A percentile compares a stretch with the other conserved stretches of the same genome.
phyloP scores from a whole-genome alignment of 2,113 vertebrate genomes.

The Mormyrus iriodes region DNA sequence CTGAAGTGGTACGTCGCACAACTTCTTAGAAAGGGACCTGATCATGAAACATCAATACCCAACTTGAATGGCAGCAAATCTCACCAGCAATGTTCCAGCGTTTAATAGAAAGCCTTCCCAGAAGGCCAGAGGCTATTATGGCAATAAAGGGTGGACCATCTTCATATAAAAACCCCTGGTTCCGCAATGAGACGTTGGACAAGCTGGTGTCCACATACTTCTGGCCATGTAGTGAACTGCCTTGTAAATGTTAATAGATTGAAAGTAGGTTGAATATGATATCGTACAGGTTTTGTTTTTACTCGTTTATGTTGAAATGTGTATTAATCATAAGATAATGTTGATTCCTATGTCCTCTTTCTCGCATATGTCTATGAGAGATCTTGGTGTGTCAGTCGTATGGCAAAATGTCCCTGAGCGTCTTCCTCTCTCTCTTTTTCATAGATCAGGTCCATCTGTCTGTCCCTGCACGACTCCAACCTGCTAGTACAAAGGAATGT shows the following conservation, averaged over 20 bases:
- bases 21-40: too few relatives aligned
- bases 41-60: not conserved
- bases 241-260: not conserved
- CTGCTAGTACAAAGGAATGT: conserved; percentile 91
- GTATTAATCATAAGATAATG: not conserved
- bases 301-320: not conserved
- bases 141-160: not conserved
- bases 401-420: not conserved
- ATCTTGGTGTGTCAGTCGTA: not conserved
- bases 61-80: not conserved
- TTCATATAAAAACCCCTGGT: not conserved
- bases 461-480: conserved; percentile 83
- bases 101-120: not conserved
- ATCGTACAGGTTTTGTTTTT: not conserved
- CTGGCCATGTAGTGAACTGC: not conserved
- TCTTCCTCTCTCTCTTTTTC: not conserved
- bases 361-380: not conserved
- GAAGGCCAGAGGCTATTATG: not conserved
- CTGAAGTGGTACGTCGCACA: too few relatives aligned
- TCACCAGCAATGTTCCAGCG: not conserved
- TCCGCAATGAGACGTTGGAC: not conserved
- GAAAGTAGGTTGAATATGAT: not conserved
- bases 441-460: conserved; percentile 77
- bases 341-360: not conserved
- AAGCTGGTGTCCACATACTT: not conserved